Percentiles rank a stretch among this genome's conserved stretches.
phyloP scores from a whole-genome alignment of 2,888 invertebrate genomes.

The Ommatoiulus sabulosus region DNA sequence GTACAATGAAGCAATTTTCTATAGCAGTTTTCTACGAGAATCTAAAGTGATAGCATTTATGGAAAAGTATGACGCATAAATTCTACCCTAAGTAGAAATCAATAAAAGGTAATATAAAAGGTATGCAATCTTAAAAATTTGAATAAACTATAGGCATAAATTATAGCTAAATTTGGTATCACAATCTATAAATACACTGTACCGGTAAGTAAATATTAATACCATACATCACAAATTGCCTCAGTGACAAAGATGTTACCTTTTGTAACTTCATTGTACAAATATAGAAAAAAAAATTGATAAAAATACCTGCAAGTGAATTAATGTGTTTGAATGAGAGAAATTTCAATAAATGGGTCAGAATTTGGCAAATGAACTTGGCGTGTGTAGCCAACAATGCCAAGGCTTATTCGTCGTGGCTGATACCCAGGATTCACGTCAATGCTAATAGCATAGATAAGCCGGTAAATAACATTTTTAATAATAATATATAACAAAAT shows the following conservation, averaged over 20 bases:
- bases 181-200: too few relatives aligned
- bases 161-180: too few relatives aligned
- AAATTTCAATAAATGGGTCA: background rate
- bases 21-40: too few relatives aligned
- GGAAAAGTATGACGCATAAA: too few relatives aligned
- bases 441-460: constrained; percentile 17
- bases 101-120: too few relatives aligned
- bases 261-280: background rate
- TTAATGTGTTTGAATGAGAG: background rate
- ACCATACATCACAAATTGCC: background rate
- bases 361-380: constrained; percentile 35
- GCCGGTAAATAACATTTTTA: background rate
- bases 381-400: constrained; percentile 6
- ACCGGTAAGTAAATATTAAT: background rate
- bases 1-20: too few relatives aligned
- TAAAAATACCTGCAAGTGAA: background rate
- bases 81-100: too few relatives aligned
- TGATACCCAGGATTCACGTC: background rate
- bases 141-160: too few relatives aligned
- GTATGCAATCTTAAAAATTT: too few relatives aligned
- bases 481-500: background rate
- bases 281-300: background rate
- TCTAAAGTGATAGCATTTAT: too few relatives aligned
- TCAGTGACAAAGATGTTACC: background rate
- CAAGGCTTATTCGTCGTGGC: background rate